A percentile compares a stretch with the other conserved stretches of the same genome.
Evolutionary conservation across 1,140 invertebrate species (phyloP).

Genomic region (Monomorium pharaonis): DNA sequence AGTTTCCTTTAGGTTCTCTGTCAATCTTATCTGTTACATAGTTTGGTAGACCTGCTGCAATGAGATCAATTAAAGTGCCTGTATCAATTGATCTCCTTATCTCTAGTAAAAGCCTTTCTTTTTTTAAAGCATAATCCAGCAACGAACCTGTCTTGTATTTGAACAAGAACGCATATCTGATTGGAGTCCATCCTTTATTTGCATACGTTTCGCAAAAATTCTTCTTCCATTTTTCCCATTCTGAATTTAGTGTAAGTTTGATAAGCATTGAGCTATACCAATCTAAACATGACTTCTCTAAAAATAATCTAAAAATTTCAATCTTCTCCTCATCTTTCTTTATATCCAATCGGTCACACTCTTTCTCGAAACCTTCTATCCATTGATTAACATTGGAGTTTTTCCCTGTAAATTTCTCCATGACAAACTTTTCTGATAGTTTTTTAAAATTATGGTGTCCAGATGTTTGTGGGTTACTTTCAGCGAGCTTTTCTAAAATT

Average conservation of each 20-base stretch:
- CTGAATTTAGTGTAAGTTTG: not conserved
- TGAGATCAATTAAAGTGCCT: not conserved
- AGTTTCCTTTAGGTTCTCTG: constrained; percentile 25
- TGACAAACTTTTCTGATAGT: constrained; percentile 12
- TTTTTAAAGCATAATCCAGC: not conserved
- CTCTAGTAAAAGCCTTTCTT: not conserved
- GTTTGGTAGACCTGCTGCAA: not conserved
- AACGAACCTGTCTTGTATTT: not conserved
- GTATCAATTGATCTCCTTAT: not conserved
- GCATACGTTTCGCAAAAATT: not conserved
- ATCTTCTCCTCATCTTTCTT: constrained; percentile 7
- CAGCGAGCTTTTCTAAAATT: constrained; percentile 6
- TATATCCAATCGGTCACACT: constrained; percentile 2
- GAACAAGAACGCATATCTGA: not conserved
- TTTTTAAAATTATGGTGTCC: not conserved
- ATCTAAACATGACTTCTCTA: not conserved
- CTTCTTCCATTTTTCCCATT: not conserved
- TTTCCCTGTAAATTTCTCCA: constrained; percentile 8
- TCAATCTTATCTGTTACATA: constrained; percentile 32
- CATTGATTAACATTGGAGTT: constrained; percentile 9
- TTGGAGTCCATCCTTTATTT: not conserved
- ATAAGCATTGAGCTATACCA: constrained; percentile 27
- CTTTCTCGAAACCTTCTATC: constrained; percentile 21
- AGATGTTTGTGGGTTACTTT: not conserved
- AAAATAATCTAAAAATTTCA: constrained; percentile 10